Conservation (phyloP, 2,113 vertebrate species). For the Callopanchax toddi region DNA sequence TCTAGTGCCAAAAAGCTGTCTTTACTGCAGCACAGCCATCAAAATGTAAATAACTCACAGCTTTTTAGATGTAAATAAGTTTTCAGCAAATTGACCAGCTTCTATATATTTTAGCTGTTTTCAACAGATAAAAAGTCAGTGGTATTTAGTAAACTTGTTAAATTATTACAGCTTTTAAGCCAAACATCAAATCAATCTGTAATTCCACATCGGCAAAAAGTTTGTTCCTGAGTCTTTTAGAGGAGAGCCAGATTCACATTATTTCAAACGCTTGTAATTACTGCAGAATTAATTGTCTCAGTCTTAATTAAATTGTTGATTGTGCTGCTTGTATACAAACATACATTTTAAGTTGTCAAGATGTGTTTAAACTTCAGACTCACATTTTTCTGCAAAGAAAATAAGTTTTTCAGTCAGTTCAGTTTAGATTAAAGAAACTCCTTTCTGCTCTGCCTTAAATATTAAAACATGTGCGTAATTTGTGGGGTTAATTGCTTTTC, state of each 20-base stretch:
- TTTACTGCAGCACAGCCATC: too few species aligned
- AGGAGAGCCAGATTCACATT: slow-evolving; percentile 14
- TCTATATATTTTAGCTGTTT: too few species aligned
- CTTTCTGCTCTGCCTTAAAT: not conserved
- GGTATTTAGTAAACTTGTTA: not conserved
- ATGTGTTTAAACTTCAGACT: slow-evolving; percentile 1
- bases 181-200: slow-evolving; percentile 22
- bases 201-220: slow-evolving; percentile 26
- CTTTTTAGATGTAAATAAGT: too few species aligned
- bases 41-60: too few species aligned
- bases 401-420: not conserved
- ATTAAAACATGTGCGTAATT: not conserved
- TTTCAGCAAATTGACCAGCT: too few species aligned
- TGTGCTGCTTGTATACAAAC: not conserved
- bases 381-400: too few species aligned
- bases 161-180: slow-evolving; percentile 26
- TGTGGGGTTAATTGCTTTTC: not conserved
- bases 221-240: slow-evolving; percentile 17
- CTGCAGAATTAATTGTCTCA: not conserved
- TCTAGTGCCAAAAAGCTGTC: too few species aligned
- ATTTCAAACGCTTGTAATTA: slow-evolving; percentile 7
- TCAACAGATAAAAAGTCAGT: not conserved
- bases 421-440: not conserved
- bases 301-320: slow-evolving; percentile 7
- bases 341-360: not conserved